Evolutionary conservation across 2,888 invertebrate genomes (phyloP), one percentile per base, ranked within the genome.

Genomic region (Elegia similella): DNA sequence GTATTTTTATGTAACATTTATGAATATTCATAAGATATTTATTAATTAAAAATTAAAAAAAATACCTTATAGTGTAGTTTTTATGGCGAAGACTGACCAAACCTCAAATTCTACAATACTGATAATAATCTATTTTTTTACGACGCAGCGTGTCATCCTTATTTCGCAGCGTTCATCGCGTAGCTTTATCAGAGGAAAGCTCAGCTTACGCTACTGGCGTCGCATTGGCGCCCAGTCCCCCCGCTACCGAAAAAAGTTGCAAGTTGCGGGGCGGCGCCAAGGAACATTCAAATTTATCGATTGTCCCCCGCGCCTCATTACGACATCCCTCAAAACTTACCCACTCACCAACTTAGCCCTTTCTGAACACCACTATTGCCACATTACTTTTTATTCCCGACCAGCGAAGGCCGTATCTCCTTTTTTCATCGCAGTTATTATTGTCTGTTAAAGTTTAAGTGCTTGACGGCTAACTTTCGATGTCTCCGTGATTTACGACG

Each of bases 211-310:
- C 59, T 56, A 70, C 67, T 83, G 90, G 89, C 90, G 90, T 82
- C 90, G 65, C 72, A 62, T 65, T 76, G 90, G 82, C 88, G 89
- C 82, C 81, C 69, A 75, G 73, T 79, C 82, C 86, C 84, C 84
- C 81, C 79, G 78, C 82, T 80, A 69, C 82, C 85, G 86, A 89
- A 90, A 91, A 91, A 91, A 90, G 88, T 90, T 90, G 89, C 91
- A 90, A 90, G 89, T 88, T 86, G 85, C 80, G 78, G 79, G 78
- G 81, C 84, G 88, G 88, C 88, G 88, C 88, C 88, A 82, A 69
- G 73, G 85, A 89, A 90, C 91, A 91, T 90, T 91, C 91, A 91
- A 90, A 90, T 91, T 90, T 90, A 91, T 91, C 87, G 90, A 91
- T 91, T 88, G 86, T 87, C 85, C 86, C 86, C 79, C 84, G 76